These are phyloP conservation scores for Synergus japonicus DNA, from an alignment of 2,888 invertebrate genomes.

Conservation along the genomic window DNA sequence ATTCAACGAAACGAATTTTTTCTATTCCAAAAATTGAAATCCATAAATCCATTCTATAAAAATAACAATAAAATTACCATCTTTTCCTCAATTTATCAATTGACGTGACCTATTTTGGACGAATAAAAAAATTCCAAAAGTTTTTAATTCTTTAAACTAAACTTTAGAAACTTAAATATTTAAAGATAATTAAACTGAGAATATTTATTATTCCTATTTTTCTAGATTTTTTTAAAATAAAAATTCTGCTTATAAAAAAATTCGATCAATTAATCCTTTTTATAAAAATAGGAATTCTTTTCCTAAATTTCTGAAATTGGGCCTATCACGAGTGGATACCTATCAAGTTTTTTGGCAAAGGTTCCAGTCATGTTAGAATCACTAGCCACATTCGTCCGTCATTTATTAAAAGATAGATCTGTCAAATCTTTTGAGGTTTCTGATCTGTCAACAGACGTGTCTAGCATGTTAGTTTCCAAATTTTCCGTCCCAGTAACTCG, in stretches of 20 bases:
- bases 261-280: background rate
- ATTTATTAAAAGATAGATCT: slow-evolving; percentile 36
- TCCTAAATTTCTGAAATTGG: background rate
- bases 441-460: background rate
- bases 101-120: background rate
- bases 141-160: too few relatives aligned
- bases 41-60: background rate
- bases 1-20: background rate
- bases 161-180: too few relatives aligned
- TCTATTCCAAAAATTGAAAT: background rate
- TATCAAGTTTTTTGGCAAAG: slow-evolving; percentile 12
- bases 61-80: background rate
- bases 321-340: background rate
- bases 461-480: slow-evolving; percentile 56
- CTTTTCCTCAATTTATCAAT: background rate
- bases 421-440: slow-evolving; percentile 16
- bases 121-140: background rate
- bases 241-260: background rate
- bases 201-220: too few relatives aligned
- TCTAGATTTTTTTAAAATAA: too few relatives aligned
- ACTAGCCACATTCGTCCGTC: slow-evolving; percentile 26
- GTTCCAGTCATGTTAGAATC: slow-evolving; percentile 13
- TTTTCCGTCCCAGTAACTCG: slow-evolving; percentile 45
- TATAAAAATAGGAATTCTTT: slow-evolving; percentile 7
- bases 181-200: too few relatives aligned